Evolutionary conservation across 2,113 vertebrate species (phyloP).

Genomic region (Mus musculus): GRCm39 chr11:64319501-64320000

Average conservation of each 20-base stretch:
- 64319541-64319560: background rate
- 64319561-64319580: background rate
- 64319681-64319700: background rate
- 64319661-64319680: background rate
- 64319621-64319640: background rate
- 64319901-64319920: background rate
- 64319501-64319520: background rate
- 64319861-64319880: background rate
- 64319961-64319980: background rate
- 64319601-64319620: background rate
- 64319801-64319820: background rate
- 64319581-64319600: background rate
- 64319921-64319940: background rate
- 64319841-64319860: background rate
- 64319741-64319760: background rate
- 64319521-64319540: background rate
- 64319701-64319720: background rate
- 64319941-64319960: background rate
- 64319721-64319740: background rate
- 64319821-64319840: background rate
- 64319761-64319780: background rate
- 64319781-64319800: slow-evolving; percentile 14
- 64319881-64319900: background rate
- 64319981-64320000: background rate
- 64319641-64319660: background rate